Conservation (phyloP, 35 echinoderm and acorn worm species). For the Apostichopus californicus region DNA sequence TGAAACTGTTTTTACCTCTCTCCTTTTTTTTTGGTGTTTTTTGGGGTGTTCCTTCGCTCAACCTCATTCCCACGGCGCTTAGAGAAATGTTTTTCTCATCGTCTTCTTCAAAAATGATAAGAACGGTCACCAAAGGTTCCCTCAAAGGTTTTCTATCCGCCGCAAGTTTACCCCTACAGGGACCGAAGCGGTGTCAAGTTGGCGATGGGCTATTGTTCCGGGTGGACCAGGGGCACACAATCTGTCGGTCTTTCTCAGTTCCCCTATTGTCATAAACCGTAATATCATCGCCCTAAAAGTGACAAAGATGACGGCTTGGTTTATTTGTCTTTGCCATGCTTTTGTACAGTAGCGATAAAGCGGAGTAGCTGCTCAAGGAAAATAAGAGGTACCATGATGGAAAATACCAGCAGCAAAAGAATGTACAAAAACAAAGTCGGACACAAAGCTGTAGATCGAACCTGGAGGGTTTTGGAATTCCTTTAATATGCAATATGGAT, state of each 20-base stretch:
- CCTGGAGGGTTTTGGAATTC: too few species aligned
- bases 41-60: neutral
- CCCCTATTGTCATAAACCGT: neutral
- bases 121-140: neutral
- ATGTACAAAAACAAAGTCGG: neutral
- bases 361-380: neutral
- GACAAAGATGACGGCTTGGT: neutral
- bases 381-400: neutral
- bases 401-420: neutral
- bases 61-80: slow-evolving; percentile 32
- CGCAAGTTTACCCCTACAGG: slow-evolving; percentile 18
- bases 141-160: slow-evolving; percentile 4
- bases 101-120: neutral
- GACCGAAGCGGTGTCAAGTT: slow-evolving; percentile 32
- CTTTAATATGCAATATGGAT: too few species aligned
- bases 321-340: slow-evolving; percentile 6
- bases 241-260: neutral
- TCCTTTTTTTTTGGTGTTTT: neutral
- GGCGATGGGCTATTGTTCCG: neutral
- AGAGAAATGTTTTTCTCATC: slow-evolving; percentile 14
- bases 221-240: neutral
- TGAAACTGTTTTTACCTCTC: too few species aligned
- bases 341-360: neutral
- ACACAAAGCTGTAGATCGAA: too few species aligned
- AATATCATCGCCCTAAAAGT: slow-evolving; percentile 9